These are phyloP conservation scores for Temnopleurus reevesii DNA, from an alignment of 53 echinoderm and acorn worm species.

Conservation along the genomic window DNA sequence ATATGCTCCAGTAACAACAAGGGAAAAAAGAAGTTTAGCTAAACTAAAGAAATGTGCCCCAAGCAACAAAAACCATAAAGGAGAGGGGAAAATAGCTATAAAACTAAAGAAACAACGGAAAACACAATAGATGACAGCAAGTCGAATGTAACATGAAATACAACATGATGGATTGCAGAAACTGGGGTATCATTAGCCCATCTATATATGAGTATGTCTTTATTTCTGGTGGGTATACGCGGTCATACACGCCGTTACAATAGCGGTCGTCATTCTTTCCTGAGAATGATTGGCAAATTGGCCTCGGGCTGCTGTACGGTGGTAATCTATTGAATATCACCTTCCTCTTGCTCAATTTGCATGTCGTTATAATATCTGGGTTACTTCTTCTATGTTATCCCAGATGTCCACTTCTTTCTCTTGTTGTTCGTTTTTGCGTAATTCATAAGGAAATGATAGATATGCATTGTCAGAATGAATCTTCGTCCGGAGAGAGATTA, in stretches of 20 bases:
- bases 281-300: constrained; percentile 23
- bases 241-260: neutral
- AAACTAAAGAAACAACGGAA: too few relatives aligned
- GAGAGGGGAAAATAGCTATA: too few relatives aligned
- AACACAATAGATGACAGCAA: too few relatives aligned
- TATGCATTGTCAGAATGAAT: neutral
- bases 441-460: neutral
- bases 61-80: too few relatives aligned
- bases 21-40: too few relatives aligned
- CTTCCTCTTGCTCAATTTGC: neutral
- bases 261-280: neutral
- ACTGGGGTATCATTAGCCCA: neutral
- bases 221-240: neutral
- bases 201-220: neutral
- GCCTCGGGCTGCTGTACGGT: neutral
- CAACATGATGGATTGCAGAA: neutral
- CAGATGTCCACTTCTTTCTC: neutral
- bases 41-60: too few relatives aligned
- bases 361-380: constrained; percentile 12
- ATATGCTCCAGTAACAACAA: too few relatives aligned
- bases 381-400: neutral
- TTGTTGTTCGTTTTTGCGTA: neutral
- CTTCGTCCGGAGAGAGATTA: neutral
- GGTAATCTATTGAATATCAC: neutral
- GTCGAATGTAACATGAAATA: constrained; percentile 14